phyloP scores from a whole-genome alignment of 2,888 invertebrate species.

The Diloba caeruleocephala region DNA sequence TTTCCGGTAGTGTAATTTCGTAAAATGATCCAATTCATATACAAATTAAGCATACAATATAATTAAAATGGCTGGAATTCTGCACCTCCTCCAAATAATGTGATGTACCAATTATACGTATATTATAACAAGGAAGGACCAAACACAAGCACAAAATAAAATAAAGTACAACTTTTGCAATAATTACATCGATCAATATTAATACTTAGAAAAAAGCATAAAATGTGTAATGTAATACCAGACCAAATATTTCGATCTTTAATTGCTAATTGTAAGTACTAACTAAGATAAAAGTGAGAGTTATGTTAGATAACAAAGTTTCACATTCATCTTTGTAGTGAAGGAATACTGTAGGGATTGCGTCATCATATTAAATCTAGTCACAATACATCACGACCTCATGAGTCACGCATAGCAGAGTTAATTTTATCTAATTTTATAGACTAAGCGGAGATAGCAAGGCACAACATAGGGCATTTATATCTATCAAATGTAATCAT shows the following conservation, averaged over 20 bases:
- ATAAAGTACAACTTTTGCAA: too few relatives aligned
- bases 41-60: too few relatives aligned
- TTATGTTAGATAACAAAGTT: background rate
- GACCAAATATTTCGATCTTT: too few relatives aligned
- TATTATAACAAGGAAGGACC: conserved; percentile 4
- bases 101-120: too few relatives aligned
- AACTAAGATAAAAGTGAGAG: background rate
- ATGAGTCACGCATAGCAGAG: conserved; percentile 33
- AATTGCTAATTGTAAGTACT: too few relatives aligned
- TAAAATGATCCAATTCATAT: too few relatives aligned
- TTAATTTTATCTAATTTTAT: conserved; percentile 21
- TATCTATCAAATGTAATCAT: conserved; percentile 16
- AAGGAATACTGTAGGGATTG: conserved; percentile 17
- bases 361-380: conserved; percentile 32
- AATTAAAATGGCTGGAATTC: too few relatives aligned
- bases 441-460: conserved; percentile 34
- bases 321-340: conserved; percentile 13
- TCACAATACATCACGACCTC: conserved; percentile 7
- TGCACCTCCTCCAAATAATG: too few relatives aligned
- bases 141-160: conserved; percentile 20
- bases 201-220: too few relatives aligned
- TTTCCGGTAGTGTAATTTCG: too few relatives aligned
- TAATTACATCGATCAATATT: too few relatives aligned
- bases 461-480: conserved; percentile 30
- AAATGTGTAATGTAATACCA: too few relatives aligned